A percentile compares a stretch with the other conserved stretches of the same genome.
These are phyloP conservation scores for Chromoteleia sp. DNA, from an alignment of 2,888 invertebrate genomes.

Conservation along the genomic window DNA sequence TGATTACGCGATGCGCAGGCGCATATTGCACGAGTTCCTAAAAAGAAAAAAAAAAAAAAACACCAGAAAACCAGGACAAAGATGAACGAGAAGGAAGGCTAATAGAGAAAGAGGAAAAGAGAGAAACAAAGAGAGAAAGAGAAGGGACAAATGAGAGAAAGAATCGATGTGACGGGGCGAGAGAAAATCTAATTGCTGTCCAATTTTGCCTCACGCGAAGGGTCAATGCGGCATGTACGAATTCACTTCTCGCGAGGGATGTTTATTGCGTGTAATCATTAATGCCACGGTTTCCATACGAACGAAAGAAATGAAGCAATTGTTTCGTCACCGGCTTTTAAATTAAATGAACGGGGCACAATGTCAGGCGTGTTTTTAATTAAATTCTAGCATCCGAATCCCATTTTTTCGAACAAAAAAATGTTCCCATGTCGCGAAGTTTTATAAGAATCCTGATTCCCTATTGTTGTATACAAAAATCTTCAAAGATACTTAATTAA, in stretches of 20 bases:
- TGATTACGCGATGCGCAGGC: constrained; percentile 47
- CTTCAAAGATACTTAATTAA: too few species aligned
- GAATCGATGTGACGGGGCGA: constrained; percentile 62
- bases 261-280: constrained; percentile 70
- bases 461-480: too few species aligned
- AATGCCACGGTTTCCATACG: constrained; percentile 57
- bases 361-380: constrained; percentile 60
- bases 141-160: constrained; percentile 62
- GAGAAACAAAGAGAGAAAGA: constrained; percentile 30
- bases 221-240: constrained; percentile 70
- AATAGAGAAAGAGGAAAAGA: constrained; percentile 58
- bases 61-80: constrained; percentile 7
- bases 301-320: constrained; percentile 63
- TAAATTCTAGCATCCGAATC: constrained; percentile 48
- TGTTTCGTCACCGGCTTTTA: constrained; percentile 60
- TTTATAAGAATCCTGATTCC: too few species aligned
- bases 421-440: not conserved
- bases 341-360: constrained; percentile 54
- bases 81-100: constrained; percentile 17
- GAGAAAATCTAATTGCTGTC: constrained; percentile 76
- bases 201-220: constrained; percentile 71
- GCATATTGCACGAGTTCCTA: constrained; percentile 43
- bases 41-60: constrained; percentile 51
- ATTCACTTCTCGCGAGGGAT: constrained; percentile 64
- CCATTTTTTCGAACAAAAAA: too few species aligned